phyloP scores from a whole-genome alignment of 2,113 vertebrate genomes.

The Gorsachius goisagi region DNA sequence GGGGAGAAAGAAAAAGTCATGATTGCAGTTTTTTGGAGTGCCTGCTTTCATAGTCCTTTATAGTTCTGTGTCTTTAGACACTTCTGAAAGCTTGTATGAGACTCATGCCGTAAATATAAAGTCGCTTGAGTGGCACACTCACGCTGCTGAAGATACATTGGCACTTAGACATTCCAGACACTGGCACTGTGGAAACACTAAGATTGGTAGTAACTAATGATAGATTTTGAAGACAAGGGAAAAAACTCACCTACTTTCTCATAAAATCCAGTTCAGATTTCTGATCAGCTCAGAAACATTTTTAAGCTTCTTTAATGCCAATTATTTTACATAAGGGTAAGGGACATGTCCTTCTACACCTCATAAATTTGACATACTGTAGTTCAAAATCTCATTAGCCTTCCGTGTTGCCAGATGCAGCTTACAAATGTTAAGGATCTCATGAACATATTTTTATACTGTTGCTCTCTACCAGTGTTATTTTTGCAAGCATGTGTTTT shows the following conservation, averaged over 20 bases:
- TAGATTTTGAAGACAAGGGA: neutral
- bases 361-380: constrained; percentile 52
- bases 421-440: neutral
- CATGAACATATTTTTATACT: neutral
- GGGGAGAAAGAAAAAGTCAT: neutral
- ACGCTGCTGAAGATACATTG: neutral
- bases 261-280: constrained; percentile 5
- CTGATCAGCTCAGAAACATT: constrained; percentile 5
- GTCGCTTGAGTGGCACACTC: neutral
- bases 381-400: constrained; percentile 35
- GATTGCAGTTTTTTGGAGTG: neutral
- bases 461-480: neutral
- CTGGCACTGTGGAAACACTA: neutral
- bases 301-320: constrained; percentile 18
- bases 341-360: constrained; percentile 45
- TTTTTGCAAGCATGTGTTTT: constrained; percentile 22
- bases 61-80: neutral
- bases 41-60: neutral
- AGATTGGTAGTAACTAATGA: neutral
- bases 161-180: neutral
- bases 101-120: neutral
- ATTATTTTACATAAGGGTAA: constrained; percentile 33
- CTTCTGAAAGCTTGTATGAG: neutral
- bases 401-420: neutral
- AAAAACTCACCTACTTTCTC: neutral